phyloP scores from a whole-genome alignment of 2,113 vertebrate genomes.

The Engystomops pustulosus region DNA sequence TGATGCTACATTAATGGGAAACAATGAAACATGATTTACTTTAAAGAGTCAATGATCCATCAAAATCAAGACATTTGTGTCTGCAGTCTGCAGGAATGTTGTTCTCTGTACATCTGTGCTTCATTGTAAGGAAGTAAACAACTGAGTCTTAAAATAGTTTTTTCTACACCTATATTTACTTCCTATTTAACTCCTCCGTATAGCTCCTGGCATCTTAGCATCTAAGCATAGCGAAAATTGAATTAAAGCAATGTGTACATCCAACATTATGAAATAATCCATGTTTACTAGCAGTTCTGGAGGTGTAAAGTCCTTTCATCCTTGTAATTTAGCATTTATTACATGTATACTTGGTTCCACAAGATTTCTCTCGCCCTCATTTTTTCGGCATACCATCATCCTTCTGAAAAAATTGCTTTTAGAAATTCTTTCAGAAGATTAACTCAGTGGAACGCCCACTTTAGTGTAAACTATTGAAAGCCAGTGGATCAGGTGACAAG shows the following conservation, averaged over 20 bases:
- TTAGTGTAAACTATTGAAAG: constrained; percentile 10
- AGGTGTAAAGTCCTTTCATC: constrained; percentile 9
- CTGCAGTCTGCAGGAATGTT: not conserved
- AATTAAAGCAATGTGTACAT: not conserved
- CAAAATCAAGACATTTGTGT: not conserved
- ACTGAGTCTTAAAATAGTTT: not conserved
- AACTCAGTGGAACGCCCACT: constrained; percentile 4
- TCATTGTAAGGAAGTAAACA: not conserved
- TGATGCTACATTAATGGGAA: too few relatives aligned
- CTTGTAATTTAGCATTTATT: not conserved
- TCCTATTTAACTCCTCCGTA: not conserved
- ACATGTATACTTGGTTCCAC: not conserved
- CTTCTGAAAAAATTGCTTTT: constrained; percentile 25
- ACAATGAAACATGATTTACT: not conserved
- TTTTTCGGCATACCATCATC: constrained; percentile 23
- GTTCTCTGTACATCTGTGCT: not conserved
- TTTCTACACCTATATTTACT: not conserved
- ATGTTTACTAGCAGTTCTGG: not conserved
- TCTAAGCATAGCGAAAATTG: not conserved
- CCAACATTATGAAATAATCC: constrained; percentile 14
- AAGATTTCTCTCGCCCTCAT: constrained; percentile 19
- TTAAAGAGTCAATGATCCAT: not conserved
- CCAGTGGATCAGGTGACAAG: constrained; percentile 23
- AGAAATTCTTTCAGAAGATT: constrained; percentile 20
- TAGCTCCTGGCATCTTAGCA: not conserved